These are phyloP conservation scores for Nansenia antarctica DNA, from an alignment of 2,113 vertebrate species.

Conservation along the genomic window DNA sequence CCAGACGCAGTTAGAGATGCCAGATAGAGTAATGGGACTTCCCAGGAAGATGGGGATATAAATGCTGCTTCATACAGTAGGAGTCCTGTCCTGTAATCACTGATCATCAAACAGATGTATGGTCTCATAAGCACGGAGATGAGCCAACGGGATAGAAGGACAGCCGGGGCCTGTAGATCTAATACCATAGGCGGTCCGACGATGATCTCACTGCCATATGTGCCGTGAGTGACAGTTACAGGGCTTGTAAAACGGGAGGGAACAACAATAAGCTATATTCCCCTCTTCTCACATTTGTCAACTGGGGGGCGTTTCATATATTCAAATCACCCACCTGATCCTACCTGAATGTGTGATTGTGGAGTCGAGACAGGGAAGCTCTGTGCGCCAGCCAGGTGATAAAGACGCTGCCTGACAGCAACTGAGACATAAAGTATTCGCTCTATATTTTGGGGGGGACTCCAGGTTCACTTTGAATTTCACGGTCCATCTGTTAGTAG, in stretches of 20 bases:
- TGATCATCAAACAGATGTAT: conserved; percentile 1
- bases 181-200: background rate
- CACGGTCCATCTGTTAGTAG: background rate
- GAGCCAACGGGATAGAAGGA: background rate
- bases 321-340: too few relatives aligned
- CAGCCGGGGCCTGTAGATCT: background rate
- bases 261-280: too few relatives aligned
- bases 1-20: background rate
- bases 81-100: background rate
- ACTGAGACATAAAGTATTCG: background rate
- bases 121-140: background rate
- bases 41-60: background rate
- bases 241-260: background rate
- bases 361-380: too few relatives aligned
- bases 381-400: too few relatives aligned
- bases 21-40: conserved; percentile 5
- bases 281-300: too few relatives aligned
- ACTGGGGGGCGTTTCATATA: too few relatives aligned
- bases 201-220: background rate
- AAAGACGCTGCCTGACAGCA: background rate
- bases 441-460: background rate
- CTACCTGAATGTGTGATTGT: too few relatives aligned
- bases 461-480: conserved; percentile 2
- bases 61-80: background rate
- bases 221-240: background rate